Base-by-base conservation (phyloP, 2,888 invertebrate species). In the Athripsodes cinereus region DNA sequence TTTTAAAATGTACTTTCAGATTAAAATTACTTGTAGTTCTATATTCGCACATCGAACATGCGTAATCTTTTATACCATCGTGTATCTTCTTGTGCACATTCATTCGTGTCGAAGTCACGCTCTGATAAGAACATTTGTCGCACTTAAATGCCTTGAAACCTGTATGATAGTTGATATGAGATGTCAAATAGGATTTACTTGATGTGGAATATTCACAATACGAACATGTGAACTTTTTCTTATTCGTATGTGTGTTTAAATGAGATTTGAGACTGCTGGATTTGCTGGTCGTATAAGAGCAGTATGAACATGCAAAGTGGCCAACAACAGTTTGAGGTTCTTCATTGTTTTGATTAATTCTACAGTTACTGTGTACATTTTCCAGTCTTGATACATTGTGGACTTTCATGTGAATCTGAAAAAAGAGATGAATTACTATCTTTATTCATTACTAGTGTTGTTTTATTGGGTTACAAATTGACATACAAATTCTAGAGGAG, bases 111-210 rank as follows among this genome's bases (percentile, higher is more conserved):
- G 57, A 22, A 5, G 59, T 57, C 22, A 52, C 54, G 19, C 57
- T 57, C 22, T 53, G 47, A 22, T 59, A 62, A 13, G 59, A 48
- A 34, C 61, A 62, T 10, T 26, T 10, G 19, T 62, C 52, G 34
- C 61, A 62, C 46, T 53, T 53, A 46, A 44, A 58, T 1, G 52
- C 52, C 26, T 59, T 62, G 21, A 46, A 35, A n/a, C 54, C 59
- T 8, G 57, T 57, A 44, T 62, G 61, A 47, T 61, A 61, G 13
- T 53, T 26, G 10, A 58, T 50, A 40, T 61, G 61, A 19, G 56
- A 53, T 18, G 55, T 61, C 2, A 61, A 26, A 40, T 61, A 56
- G 1, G 58, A 56, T 31, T 51, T 58, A 35, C 55, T 49, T 11
- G 56, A 50, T 8, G 61, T 46, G 35, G 44, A 46, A 26, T 58